phyloP scores from a whole-genome alignment of 1,140 invertebrate genomes.

The Spodoptera frugiperda region DNA sequence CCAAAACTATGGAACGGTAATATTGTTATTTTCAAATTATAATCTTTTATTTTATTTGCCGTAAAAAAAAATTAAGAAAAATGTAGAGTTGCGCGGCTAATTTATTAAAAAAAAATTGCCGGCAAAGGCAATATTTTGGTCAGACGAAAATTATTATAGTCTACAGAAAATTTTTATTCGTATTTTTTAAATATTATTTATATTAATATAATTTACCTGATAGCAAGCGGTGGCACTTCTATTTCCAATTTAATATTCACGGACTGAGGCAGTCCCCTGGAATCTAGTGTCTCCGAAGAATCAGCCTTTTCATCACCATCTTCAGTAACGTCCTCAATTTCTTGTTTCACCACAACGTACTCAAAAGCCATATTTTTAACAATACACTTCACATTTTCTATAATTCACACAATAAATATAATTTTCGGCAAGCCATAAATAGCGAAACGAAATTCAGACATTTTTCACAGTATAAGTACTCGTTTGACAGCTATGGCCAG shows the following conservation, averaged over 20 bases:
- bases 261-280: too few species aligned
- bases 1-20: too few species aligned
- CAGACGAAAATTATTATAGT: too few species aligned
- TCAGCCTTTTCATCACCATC: not conserved
- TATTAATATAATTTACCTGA: not conserved
- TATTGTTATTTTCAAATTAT: too few species aligned
- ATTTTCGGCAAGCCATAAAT: not conserved
- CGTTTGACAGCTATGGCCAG: too few species aligned
- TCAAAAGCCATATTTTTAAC: conserved; percentile 12
- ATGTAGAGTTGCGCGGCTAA: too few species aligned
- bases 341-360: conserved; percentile 9
- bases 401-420: not conserved
- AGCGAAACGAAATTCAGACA: not conserved
- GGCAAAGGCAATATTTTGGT: too few species aligned
- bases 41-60: too few species aligned
- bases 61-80: too few species aligned
- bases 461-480: too few species aligned
- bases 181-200: not conserved
- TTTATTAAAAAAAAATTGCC: too few species aligned
- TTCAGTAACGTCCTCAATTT: not conserved
- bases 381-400: not conserved
- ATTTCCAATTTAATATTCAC: conserved; percentile 1
- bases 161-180: not conserved
- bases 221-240: not conserved
- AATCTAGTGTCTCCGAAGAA: too few species aligned